Evolutionary conservation across 1,140 invertebrate genomes (phyloP).

Genomic region (Sipha flava): DNA sequence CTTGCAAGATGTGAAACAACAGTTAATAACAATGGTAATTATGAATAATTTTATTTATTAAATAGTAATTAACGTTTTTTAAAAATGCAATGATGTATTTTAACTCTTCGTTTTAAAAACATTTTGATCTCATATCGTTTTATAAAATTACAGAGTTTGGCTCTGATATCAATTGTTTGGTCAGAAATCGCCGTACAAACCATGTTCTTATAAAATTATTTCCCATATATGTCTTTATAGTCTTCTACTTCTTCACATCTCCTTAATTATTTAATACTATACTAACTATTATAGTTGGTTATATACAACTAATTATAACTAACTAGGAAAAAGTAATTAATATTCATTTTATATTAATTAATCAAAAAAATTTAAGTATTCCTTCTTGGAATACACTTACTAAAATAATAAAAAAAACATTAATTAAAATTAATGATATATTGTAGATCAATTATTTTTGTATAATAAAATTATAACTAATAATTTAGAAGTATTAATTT

Average conservation of each 20-base stretch:
- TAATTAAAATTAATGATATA: no score
- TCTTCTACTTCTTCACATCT: background rate
- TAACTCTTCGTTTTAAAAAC: background rate
- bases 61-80: background rate
- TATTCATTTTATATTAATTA: no score
- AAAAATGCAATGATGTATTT: background rate
- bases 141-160: conserved; percentile 28
- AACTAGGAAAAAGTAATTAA: no score
- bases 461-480: no score
- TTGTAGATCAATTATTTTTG: no score
- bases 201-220: conserved; percentile 18
- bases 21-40: background rate
- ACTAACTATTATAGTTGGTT: background rate
- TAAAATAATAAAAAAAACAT: no score
- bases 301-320: background rate
- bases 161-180: conserved; percentile 4
- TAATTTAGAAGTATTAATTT: no score
- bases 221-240: conserved; percentile 5
- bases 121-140: background rate
- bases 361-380: no score
- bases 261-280: background rate
- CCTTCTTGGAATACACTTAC: no score
- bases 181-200: background rate
- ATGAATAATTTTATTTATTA: background rate
- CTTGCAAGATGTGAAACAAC: conserved; percentile 54